Evolutionary conservation across 2,888 invertebrate genomes (phyloP).

Genomic region (Aromia moschata): DNA sequence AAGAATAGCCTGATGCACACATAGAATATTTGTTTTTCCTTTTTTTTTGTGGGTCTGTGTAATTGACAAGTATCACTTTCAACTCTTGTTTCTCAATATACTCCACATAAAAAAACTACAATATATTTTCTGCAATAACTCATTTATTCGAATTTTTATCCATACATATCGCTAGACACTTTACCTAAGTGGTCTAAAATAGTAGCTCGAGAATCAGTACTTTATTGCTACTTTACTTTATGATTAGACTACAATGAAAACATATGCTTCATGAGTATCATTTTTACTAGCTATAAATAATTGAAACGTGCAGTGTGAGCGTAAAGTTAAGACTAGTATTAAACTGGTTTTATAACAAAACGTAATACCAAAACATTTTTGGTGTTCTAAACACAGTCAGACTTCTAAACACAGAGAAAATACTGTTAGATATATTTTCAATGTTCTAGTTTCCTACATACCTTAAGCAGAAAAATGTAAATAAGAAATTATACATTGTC

Average conservation of each 20-base stretch:
- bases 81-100: not conserved
- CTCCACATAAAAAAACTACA: not conserved
- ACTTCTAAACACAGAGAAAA: no score
- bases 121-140: not conserved
- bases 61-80: not conserved
- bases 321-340: not conserved
- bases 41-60: not conserved
- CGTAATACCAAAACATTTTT: not conserved
- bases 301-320: not conserved
- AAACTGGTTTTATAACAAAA: not conserved
- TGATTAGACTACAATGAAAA: slow-evolving; percentile 1
- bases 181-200: not conserved
- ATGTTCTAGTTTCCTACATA: no score
- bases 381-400: not conserved
- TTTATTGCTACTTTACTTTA: not conserved
- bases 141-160: not conserved
- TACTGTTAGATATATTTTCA: not conserved
- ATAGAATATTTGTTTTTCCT: not conserved
- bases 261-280: slow-evolving; percentile 6
- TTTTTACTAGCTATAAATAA: not conserved
- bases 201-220: not conserved
- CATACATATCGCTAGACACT: not conserved
- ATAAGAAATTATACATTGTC: no score
- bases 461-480: no score
- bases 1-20: no score